phyloP scores from a whole-genome alignment of 2,888 invertebrate species.

The Cheilosia vernalis region DNA sequence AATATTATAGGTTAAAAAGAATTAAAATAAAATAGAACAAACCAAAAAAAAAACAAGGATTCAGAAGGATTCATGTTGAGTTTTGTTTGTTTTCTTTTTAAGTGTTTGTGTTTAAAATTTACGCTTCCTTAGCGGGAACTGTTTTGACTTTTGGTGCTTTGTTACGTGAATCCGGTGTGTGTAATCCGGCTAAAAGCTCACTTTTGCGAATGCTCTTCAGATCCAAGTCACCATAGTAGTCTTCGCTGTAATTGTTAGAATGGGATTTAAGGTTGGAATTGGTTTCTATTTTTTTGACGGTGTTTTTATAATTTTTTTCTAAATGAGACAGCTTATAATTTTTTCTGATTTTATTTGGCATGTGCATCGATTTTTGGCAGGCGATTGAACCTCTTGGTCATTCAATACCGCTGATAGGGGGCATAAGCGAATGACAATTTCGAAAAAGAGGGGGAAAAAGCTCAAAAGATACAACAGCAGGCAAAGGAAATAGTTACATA shows the following conservation, averaged over 20 bases:
- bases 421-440: slow-evolving; percentile 26
- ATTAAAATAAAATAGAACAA: slow-evolving; percentile 48
- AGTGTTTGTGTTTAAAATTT: slow-evolving; percentile 77
- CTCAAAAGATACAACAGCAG: slow-evolving; percentile 24
- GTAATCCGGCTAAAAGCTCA: slow-evolving; percentile 93
- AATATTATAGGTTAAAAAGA: slow-evolving; percentile 35
- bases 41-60: slow-evolving; percentile 56
- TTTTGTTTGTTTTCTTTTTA: slow-evolving; percentile 43
- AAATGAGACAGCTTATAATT: slow-evolving; percentile 38
- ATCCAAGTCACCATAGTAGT: slow-evolving; percentile 98
- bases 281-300: slow-evolving; percentile 51
- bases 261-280: slow-evolving; percentile 69
- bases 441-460: slow-evolving; percentile 27
- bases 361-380: slow-evolving; percentile 65
- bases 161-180: slow-evolving; percentile 80
- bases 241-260: slow-evolving; percentile 90
- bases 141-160: slow-evolving; percentile 84
- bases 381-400: slow-evolving; percentile 52
- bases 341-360: slow-evolving; percentile 30
- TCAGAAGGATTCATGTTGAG: slow-evolving; percentile 50
- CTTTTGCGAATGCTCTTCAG: slow-evolving; percentile 97
- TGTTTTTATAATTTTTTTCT: slow-evolving; percentile 27
- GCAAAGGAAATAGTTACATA: slow-evolving; percentile 72
- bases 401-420: slow-evolving; percentile 48
- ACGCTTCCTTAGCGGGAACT: slow-evolving; percentile 80